Evolutionary conservation across 2,797 vertebrate genomes (phyloP).

Genomic region (Coregonus ussuriensis): DNA sequence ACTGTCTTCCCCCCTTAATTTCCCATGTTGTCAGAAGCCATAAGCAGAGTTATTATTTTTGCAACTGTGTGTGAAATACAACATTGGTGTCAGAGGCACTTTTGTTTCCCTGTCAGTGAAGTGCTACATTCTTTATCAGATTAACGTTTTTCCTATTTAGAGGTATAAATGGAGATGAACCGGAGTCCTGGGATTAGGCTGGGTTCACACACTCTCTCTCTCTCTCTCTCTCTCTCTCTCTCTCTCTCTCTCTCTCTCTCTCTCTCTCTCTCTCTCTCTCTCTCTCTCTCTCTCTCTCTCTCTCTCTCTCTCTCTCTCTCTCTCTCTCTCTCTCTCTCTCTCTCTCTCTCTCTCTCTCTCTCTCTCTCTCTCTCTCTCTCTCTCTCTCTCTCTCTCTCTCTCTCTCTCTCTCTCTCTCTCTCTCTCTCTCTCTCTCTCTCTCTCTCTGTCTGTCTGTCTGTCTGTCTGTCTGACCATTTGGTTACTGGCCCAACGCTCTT

Average conservation of each 20-base stretch:
- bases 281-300: too few relatives aligned
- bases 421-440: too few relatives aligned
- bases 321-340: too few relatives aligned
- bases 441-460: too few relatives aligned
- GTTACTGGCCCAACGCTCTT: too few relatives aligned
- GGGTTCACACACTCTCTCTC: neutral
- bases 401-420: too few relatives aligned
- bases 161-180: neutral
- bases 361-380: neutral
- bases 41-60: slow-evolving; percentile 9
- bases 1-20: slow-evolving; percentile 6
- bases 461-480: too few relatives aligned
- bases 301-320: too few relatives aligned
- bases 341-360: neutral
- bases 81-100: slow-evolving; percentile 13
- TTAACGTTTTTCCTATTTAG: neutral
- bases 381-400: too few relatives aligned
- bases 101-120: slow-evolving; percentile 4
- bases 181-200: neutral
- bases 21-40: slow-evolving; percentile 15
- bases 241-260: too few relatives aligned
- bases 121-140: slow-evolving; percentile 5
- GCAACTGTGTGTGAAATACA: slow-evolving; percentile 12
- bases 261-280: too few relatives aligned
- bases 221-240: neutral